Evolutionary conservation across 2,797 vertebrate species (phyloP).

Genomic region (Orientallactaga sibirica): DNA sequence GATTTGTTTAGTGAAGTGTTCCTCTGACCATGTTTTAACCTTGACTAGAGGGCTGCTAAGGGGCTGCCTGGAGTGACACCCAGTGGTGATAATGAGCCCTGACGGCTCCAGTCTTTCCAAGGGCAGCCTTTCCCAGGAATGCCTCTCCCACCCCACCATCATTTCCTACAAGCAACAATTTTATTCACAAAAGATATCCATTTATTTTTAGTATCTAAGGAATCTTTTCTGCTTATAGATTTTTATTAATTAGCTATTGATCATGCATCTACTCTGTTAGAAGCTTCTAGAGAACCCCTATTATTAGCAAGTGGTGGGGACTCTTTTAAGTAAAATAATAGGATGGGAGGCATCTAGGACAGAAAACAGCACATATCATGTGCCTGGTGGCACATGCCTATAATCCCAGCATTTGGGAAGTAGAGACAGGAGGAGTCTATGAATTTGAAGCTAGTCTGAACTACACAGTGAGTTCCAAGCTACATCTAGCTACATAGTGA

Average conservation of each 20-base stretch:
- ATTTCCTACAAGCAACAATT: not conserved
- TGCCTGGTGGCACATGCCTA: too few relatives aligned
- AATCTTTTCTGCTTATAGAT: constrained; percentile 14
- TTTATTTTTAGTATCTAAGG: not conserved
- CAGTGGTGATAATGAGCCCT: constrained; percentile 71
- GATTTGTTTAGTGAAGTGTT: not conserved
- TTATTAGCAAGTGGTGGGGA: not conserved
- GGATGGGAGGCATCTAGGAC: not conserved
- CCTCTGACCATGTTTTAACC: constrained; percentile 61
- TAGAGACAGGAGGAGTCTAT: not conserved
- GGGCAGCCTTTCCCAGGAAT: not conserved
- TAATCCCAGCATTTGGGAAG: not conserved
- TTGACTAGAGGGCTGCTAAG: constrained; percentile 52
- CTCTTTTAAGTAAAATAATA: constrained; percentile 24
- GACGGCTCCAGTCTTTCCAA: constrained; percentile 34
- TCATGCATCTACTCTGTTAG: not conserved
- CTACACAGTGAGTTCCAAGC: not conserved
- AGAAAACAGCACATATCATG: not conserved
- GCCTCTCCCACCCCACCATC: not conserved
- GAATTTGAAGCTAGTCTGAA: not conserved
- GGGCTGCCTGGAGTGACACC: constrained; percentile 82
- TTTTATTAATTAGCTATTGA: not conserved
- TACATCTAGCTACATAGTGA: not conserved
- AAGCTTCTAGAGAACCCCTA: constrained; percentile 26
- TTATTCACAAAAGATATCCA: not conserved